A percentile compares a stretch with the other conserved stretches of the same genome.
Conservation (phyloP, 2,888 invertebrate genomes). For the Cloeon dipterum region DNA sequence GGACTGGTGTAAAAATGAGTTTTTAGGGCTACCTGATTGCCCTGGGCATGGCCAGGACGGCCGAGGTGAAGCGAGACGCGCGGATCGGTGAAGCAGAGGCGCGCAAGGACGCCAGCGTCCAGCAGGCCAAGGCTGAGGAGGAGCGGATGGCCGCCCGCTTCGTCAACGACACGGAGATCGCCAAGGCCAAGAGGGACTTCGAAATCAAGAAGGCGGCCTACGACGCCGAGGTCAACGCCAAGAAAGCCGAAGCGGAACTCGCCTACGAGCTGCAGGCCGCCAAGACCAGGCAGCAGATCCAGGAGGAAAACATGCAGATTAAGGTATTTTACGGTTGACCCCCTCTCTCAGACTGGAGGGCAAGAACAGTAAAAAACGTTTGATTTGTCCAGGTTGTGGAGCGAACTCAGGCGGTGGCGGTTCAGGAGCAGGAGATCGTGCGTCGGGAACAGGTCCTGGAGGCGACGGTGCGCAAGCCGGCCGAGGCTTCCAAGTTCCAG, state of each 20-base stretch:
- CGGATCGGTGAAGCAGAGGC: conserved; percentile 95
- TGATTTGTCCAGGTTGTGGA: too few species aligned
- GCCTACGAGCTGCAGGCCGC: conserved; percentile 85
- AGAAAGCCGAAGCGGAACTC: conserved; percentile 82
- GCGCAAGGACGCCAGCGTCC: conserved; percentile 70
- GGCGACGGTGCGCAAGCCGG: conserved; percentile 78
- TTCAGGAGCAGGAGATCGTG: conserved; percentile 90
- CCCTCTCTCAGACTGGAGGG: too few species aligned
- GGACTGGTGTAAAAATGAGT: conserved; percentile 9
- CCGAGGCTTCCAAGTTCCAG: conserved; percentile 78
- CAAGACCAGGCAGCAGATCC: conserved; percentile 85
- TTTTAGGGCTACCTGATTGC: conserved; percentile 78
- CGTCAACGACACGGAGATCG: conserved; percentile 90
- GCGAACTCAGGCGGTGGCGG: conserved; percentile 76
- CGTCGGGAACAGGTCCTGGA: conserved; percentile 81
- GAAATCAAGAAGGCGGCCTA: conserved; percentile 93
- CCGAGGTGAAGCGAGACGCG: conserved; percentile 87
- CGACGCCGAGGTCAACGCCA: conserved; percentile 90
- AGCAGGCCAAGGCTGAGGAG: conserved; percentile 90
- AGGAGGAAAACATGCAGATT: conserved; percentile 95
- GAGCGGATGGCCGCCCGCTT: conserved; percentile 87
- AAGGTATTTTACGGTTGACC: too few species aligned
- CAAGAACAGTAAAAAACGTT: too few species aligned
- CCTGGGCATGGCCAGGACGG: conserved; percentile 83
- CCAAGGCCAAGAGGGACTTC: conserved; percentile 89